phyloP scores from a whole-genome alignment of 2,113 vertebrate genomes.

The Lophura nycthemera region DNA sequence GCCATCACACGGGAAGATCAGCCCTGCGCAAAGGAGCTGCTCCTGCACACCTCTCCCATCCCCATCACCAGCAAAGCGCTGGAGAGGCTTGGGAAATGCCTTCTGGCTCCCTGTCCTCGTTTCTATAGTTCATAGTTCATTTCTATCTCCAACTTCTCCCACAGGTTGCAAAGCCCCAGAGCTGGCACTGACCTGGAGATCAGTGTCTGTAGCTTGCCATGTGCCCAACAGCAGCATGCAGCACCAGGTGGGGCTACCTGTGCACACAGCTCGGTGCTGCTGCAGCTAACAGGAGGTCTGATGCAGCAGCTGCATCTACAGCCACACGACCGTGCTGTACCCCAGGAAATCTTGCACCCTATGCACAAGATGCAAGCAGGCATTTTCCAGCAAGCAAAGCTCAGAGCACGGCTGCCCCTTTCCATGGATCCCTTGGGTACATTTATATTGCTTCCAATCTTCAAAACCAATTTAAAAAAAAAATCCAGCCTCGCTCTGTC shows the following conservation, averaged over 20 bases:
- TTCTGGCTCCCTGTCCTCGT: neutral
- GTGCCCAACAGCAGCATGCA: neutral
- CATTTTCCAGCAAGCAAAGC: neutral
- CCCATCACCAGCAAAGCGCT: neutral
- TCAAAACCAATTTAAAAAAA: neutral
- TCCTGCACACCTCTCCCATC: neutral
- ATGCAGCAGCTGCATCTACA: neutral
- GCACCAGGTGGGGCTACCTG: neutral
- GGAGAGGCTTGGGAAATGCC: neutral
- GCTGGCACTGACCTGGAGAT: accelerated
- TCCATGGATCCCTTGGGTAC: neutral
- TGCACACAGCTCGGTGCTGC: neutral
- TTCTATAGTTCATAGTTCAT: accelerated
- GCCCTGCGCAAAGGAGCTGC: too few species aligned
- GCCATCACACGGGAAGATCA: neutral
- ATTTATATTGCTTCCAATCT: neutral
- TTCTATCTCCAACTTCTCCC: neutral
- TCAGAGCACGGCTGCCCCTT: neutral
- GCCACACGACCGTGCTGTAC: accelerated
- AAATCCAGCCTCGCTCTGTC: neutral
- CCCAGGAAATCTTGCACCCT: accelerated
- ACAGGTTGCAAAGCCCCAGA: neutral
- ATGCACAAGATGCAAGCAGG: neutral
- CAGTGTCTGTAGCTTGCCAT: neutral
- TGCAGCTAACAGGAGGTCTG: neutral